These are phyloP conservation scores for Anableps anableps DNA, from an alignment of 2,797 vertebrate species.

Conservation along the genomic window DNA sequence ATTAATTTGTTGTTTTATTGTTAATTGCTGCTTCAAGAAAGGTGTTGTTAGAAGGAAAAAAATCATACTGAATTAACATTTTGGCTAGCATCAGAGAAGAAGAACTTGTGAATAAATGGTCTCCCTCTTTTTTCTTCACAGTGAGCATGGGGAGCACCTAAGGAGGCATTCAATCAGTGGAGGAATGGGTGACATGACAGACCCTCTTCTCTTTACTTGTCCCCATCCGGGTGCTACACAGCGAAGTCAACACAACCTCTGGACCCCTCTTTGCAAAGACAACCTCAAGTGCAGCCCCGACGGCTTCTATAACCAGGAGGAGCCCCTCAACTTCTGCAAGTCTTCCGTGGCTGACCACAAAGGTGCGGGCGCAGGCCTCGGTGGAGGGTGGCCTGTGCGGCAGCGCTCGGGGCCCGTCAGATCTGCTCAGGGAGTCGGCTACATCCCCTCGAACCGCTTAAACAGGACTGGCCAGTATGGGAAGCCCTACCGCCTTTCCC, in stretches of 20 bases:
- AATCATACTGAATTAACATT: neutral
- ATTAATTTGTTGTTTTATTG: neutral
- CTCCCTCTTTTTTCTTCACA: conserved; percentile 33
- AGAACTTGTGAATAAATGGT: conserved; percentile 27
- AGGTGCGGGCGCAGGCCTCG: conserved; percentile 66
- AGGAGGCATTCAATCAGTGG: conserved; percentile 71
- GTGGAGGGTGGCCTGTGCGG: conserved; percentile 75
- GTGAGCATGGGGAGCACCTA: conserved; percentile 82
- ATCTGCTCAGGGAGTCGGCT: conserved; percentile 66
- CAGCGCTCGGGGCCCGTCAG: conserved; percentile 69
- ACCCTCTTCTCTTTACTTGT: conserved; percentile 76
- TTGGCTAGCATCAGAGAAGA: neutral
- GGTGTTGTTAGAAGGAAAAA: neutral
- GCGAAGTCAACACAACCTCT: conserved; percentile 80
- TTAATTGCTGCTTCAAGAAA: neutral
- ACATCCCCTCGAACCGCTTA: conserved; percentile 67
- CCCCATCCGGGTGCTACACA: conserved; percentile 72
- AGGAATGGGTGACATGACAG: conserved; percentile 77
- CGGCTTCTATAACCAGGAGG: conserved; percentile 78
- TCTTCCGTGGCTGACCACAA: conserved; percentile 79
- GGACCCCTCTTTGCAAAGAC: conserved; percentile 84
- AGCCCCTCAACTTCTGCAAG: conserved; percentile 81
- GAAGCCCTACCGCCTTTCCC: conserved; percentile 81
- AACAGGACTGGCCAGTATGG: conserved; percentile 79
- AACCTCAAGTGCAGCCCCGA: conserved; percentile 79